These are phyloP conservation scores for Orthosia gothica DNA, from an alignment of 2,888 invertebrate species.

Conservation along the genomic window DNA sequence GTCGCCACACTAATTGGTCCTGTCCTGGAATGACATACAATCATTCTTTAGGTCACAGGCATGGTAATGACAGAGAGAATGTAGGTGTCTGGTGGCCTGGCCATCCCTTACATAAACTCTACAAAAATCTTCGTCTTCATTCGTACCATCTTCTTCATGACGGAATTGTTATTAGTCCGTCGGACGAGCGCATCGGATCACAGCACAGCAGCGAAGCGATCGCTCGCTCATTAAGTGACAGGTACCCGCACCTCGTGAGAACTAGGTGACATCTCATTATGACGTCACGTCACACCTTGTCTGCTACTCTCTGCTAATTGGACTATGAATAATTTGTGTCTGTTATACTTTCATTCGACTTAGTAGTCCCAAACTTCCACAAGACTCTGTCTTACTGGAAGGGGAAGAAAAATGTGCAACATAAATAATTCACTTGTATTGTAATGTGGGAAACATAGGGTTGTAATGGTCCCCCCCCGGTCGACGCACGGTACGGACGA, in stretches of 20 bases:
- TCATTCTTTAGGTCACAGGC: too few species aligned
- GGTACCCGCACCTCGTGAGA: slow-evolving; percentile 39
- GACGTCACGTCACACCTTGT: slow-evolving; percentile 39
- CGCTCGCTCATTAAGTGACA: slow-evolving; percentile 20
- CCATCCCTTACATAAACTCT: not conserved
- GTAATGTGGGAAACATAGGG: not conserved
- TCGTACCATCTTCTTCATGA: not conserved
- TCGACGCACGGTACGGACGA: too few species aligned
- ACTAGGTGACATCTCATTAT: slow-evolving; percentile 46
- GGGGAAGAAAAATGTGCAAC: not conserved
- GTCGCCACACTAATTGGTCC: too few species aligned
- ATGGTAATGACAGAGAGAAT: too few species aligned
- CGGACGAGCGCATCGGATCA: slow-evolving; percentile 32
- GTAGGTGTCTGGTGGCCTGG: not conserved
- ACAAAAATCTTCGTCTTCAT: not conserved
- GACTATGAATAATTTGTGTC: slow-evolving; percentile 36
- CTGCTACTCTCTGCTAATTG: not conserved
- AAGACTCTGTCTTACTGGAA: not conserved
- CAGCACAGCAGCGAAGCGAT: not conserved
- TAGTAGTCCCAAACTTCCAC: not conserved
- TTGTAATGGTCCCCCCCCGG: too few species aligned
- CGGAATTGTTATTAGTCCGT: not conserved
- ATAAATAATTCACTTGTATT: not conserved
- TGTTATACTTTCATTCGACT: not conserved
- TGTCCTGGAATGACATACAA: too few species aligned